phyloP scores from a whole-genome alignment of 2,888 invertebrate species.

The Pristionchus fissidentatus region DNA sequence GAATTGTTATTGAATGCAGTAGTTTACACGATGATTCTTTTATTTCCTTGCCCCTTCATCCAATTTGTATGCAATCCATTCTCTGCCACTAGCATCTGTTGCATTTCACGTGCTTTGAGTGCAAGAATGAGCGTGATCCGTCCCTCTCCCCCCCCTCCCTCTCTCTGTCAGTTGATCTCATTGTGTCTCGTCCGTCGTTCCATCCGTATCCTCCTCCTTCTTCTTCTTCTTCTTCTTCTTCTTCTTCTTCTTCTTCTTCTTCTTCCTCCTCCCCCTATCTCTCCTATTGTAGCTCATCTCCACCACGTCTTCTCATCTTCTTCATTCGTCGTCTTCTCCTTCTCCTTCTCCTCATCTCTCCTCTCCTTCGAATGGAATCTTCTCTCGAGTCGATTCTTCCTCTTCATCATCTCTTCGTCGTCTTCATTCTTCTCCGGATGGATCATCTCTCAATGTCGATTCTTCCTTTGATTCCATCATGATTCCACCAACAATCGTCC shows the following conservation, averaged over 20 bases:
- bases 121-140: neutral
- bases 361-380: neutral
- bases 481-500: neutral
- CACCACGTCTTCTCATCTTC: neutral
- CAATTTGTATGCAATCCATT: no score
- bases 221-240: neutral
- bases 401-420: slow-evolving; percentile 12
- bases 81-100: no score
- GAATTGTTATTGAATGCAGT: no score
- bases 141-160: neutral
- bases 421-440: slow-evolving; percentile 24
- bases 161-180: neutral
- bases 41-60: neutral
- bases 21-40: neutral
- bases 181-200: neutral
- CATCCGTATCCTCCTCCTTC: no score
- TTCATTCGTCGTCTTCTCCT: neutral
- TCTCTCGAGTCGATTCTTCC: slow-evolving; percentile 23
- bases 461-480: neutral
- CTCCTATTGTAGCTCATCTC: neutral
- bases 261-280: neutral
- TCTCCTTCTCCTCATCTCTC: neutral
- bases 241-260: neutral
- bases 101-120: slow-evolving; percentile 7
- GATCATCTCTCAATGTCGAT: neutral